These are phyloP conservation scores for Zaprionus ornatus DNA, from an alignment of 1,140 invertebrate species.

Conservation along the genomic window DNA sequence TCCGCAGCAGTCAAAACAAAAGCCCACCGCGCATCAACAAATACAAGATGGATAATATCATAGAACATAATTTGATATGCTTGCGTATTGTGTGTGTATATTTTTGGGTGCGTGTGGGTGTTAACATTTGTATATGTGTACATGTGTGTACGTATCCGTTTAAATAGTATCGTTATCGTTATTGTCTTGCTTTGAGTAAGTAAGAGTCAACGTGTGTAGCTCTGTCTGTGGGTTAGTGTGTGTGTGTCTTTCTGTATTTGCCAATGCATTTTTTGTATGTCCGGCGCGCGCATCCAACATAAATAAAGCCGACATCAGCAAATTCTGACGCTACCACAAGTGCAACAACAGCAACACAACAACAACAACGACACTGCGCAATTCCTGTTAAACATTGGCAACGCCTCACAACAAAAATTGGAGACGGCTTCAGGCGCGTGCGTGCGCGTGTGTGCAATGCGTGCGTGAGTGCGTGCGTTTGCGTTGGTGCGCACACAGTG, in stretches of 20 bases:
- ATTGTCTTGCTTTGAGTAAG: neutral
- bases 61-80: neutral
- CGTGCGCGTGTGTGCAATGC: conserved; percentile 4
- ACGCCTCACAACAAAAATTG: conserved; percentile 3
- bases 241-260: neutral
- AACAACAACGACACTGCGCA: conserved; percentile 39
- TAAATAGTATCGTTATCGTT: neutral
- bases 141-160: neutral
- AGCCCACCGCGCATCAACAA: conserved; percentile 26
- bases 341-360: conserved; percentile 50
- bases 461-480: conserved; percentile 18
- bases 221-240: neutral
- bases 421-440: neutral
- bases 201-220: neutral
- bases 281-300: conserved; percentile 32
- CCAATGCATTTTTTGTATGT: conserved; percentile 2
- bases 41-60: neutral
- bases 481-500: conserved; percentile 14
- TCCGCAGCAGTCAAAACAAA: conserved; percentile 39
- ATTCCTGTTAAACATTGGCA: conserved; percentile 5
- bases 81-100: neutral
- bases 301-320: conserved; percentile 13
- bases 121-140: neutral
- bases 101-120: neutral
- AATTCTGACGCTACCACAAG: conserved; percentile 29